Evolutionary conservation across 2,113 vertebrate species (phyloP).

Genomic region (Scatophagus argus): DNA sequence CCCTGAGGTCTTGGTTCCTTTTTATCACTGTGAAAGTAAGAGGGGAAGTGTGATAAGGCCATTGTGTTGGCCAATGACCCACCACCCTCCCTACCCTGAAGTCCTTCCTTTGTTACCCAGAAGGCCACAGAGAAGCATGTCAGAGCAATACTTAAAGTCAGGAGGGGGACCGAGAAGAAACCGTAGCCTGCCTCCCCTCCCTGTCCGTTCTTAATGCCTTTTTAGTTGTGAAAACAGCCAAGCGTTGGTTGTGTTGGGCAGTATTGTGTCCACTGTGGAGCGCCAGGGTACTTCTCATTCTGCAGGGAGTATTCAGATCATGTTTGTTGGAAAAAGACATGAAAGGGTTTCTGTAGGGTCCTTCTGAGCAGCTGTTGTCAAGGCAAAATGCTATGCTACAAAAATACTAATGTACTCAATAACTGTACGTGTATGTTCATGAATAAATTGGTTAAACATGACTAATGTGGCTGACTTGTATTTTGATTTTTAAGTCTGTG

Average conservation of each 20-base stretch:
- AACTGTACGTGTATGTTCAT: constrained; percentile 87
- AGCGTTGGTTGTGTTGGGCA: constrained; percentile 30
- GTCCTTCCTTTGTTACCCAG: constrained; percentile 48
- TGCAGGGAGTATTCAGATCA: constrained; percentile 64
- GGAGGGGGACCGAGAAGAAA: constrained; percentile 34
- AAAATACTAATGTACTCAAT: constrained; percentile 87
- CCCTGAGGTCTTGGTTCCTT: constrained; percentile 45
- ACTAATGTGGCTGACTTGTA: neutral
- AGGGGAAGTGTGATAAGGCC: constrained; percentile 31
- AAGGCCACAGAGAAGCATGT: constrained; percentile 65
- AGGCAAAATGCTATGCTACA: constrained; percentile 86
- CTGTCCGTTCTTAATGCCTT: constrained; percentile 40
- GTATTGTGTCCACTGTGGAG: constrained; percentile 34
- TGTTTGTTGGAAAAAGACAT: constrained; percentile 40
- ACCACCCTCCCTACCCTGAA: constrained; percentile 11
- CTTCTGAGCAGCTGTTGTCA: constrained; percentile 85
- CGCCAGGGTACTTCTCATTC: constrained; percentile 58
- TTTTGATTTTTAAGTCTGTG: neutral
- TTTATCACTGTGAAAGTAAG: constrained; percentile 80
- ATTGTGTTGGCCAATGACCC: constrained; percentile 28
- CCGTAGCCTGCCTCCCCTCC: constrained; percentile 27
- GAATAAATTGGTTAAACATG: constrained; percentile 86
- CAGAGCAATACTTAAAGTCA: constrained; percentile 67
- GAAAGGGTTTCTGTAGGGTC: constrained; percentile 64
- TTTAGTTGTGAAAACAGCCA: constrained; percentile 24